Evolutionary conservation across 2,113 vertebrate species (phyloP).

Genomic region (Ia io): DNA sequence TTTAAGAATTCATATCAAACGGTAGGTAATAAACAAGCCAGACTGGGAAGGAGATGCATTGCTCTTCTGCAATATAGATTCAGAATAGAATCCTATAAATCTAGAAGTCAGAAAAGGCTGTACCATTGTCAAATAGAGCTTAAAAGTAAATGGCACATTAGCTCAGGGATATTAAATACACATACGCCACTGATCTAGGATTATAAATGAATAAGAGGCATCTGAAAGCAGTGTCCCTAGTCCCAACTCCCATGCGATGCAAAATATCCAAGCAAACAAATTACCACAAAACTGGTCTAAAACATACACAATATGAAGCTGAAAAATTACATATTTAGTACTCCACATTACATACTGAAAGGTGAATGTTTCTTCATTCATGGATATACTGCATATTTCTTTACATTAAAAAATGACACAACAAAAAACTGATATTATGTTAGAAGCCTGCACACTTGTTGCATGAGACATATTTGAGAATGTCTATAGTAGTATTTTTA

Average conservation of each 20-base stretch:
- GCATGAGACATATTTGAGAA: not conserved
- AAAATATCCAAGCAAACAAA: not conserved
- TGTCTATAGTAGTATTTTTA: not conserved
- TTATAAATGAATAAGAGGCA: not conserved
- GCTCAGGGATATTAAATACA: not conserved
- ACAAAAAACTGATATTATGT: not conserved
- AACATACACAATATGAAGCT: not conserved
- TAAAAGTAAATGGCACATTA: not conserved
- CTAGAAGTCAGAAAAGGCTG: not conserved
- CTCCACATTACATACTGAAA: not conserved
- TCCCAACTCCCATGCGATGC: not conserved
- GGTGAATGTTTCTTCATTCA: not conserved
- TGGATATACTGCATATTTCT: not conserved
- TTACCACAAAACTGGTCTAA: not conserved
- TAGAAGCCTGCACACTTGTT: not conserved
- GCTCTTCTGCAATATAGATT: not conserved
- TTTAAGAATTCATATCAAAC: not conserved
- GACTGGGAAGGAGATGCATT: not conserved
- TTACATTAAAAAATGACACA: not conserved
- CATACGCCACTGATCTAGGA: not conserved
- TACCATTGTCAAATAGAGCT: not conserved
- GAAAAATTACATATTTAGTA: not conserved
- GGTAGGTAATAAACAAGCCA: not conserved
- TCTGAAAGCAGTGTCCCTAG: not conserved
- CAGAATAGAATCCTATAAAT: not conserved